A percentile compares a stretch with the other conserved stretches of the same genome.
These are phyloP conservation scores for Neocrepidodera transversa DNA, from an alignment of 2,888 invertebrate genomes.

Conservation along the genomic window DNA sequence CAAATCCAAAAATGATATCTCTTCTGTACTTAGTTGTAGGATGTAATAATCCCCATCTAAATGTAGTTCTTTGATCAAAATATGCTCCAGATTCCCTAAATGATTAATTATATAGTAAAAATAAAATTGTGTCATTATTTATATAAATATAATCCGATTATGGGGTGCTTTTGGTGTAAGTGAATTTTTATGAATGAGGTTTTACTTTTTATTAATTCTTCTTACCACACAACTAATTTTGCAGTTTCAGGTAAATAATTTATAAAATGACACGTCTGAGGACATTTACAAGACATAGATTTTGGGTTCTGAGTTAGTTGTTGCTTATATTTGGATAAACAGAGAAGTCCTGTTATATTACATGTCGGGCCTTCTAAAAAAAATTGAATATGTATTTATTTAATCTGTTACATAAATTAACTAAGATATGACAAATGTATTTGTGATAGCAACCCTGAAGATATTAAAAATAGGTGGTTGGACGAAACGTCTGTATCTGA, in stretches of 20 bases:
- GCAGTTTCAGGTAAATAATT: slow-evolving; percentile 57
- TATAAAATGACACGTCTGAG: slow-evolving; percentile 60
- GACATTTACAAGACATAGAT: slow-evolving; percentile 58
- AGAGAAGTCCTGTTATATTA: slow-evolving; percentile 63
- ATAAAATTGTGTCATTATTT: no score
- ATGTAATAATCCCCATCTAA: slow-evolving; percentile 63
- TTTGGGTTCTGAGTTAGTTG: slow-evolving; percentile 55
- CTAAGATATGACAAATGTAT: no score
- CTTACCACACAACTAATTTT: slow-evolving; percentile 58
- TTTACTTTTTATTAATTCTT: no score
- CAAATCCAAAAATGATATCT: slow-evolving; percentile 69
- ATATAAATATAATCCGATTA: no score
- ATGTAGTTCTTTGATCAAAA: slow-evolving; percentile 61
- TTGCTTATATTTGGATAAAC: slow-evolving; percentile 59
- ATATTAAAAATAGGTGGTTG: no score
- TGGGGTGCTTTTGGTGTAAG: no score
- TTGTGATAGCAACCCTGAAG: no score
- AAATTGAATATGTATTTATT: no score
- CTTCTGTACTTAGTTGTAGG: slow-evolving; percentile 67
- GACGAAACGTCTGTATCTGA: no score
- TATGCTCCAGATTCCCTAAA: slow-evolving; percentile 56
- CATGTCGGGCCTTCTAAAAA: slow-evolving; percentile 62
- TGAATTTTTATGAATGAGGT: neutral
- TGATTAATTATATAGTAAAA: slow-evolving; percentile 19
- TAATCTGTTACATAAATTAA: no score